Conservation (phyloP, 2,797 vertebrate genomes). For the Mus spretus region DNA sequence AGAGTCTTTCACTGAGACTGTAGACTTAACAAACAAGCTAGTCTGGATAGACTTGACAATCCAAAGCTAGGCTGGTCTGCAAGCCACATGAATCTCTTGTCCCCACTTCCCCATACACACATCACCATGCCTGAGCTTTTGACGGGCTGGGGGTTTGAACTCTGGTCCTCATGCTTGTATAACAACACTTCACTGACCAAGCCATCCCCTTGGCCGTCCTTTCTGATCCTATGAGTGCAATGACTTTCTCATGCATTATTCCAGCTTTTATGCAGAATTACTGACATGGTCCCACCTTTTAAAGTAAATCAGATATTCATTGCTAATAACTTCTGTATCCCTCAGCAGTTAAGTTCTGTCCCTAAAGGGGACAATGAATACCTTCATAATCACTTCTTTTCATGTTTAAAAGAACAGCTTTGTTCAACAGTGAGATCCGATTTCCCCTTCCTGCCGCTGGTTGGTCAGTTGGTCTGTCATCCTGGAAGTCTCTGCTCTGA, state of each 20-base stretch:
- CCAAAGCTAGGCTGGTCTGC: background rate
- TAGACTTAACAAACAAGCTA: background rate
- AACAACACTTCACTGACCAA: background rate
- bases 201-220: background rate
- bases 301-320: constrained; percentile 26
- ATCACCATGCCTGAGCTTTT: background rate
- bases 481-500: background rate
- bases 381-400: background rate
- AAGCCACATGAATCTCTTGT: background rate
- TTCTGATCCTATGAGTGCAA: background rate
- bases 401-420: constrained; percentile 43
- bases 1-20: background rate
- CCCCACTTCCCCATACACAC: background rate
- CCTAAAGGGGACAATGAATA: background rate
- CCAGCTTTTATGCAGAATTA: background rate
- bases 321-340: background rate
- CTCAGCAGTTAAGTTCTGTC: constrained; percentile 32
- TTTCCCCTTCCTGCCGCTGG: background rate
- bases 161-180: background rate
- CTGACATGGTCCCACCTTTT: background rate
- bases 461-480: background rate
- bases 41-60: background rate
- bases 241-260: background rate
- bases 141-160: background rate
- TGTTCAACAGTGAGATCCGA: background rate